Conservation (phyloP, 1,140 invertebrate genomes). For the Drosophila sp. region DNA sequence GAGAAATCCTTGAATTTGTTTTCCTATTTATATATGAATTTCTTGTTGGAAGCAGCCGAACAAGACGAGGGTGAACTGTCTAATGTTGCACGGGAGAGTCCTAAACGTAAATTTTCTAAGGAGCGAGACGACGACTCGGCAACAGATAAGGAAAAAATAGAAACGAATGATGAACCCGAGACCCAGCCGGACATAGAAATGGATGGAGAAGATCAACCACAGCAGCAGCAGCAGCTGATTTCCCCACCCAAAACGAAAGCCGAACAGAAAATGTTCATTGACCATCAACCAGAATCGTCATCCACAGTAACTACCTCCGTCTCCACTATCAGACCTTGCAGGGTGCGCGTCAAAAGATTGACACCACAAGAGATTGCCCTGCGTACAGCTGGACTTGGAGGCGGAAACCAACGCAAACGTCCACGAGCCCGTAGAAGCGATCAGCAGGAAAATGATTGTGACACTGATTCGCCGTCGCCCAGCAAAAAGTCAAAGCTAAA, state of each 20-base stretch:
- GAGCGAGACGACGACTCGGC: background rate
- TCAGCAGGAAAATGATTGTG: background rate
- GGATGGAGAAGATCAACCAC: background rate
- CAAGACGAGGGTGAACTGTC: too few relatives aligned
- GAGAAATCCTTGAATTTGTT: too few relatives aligned
- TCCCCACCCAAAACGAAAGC: slow-evolving; percentile 58
- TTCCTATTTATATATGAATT: too few relatives aligned
- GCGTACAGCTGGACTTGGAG: background rate
- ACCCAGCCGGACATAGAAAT: background rate
- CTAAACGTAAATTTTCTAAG: background rate
- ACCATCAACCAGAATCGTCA: slow-evolving; percentile 11
- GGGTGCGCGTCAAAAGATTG: slow-evolving; percentile 33
- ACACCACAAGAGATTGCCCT: background rate
- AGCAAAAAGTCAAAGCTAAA: slow-evolving; percentile 25
- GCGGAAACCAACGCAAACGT: background rate
- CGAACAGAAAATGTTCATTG: slow-evolving; percentile 60
- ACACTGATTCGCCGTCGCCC: background rate
- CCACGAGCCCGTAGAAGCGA: slow-evolving; percentile 10
- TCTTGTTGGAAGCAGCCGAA: too few relatives aligned
- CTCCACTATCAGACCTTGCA: background rate
- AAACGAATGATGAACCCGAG: background rate
- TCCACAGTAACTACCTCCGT: background rate
- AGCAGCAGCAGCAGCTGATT: background rate
- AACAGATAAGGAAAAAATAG: background rate
- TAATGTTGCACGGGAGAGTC: too few relatives aligned